Base-by-base conservation (phyloP, 2,888 invertebrate species). In the Hanleya hanleyi region DNA sequence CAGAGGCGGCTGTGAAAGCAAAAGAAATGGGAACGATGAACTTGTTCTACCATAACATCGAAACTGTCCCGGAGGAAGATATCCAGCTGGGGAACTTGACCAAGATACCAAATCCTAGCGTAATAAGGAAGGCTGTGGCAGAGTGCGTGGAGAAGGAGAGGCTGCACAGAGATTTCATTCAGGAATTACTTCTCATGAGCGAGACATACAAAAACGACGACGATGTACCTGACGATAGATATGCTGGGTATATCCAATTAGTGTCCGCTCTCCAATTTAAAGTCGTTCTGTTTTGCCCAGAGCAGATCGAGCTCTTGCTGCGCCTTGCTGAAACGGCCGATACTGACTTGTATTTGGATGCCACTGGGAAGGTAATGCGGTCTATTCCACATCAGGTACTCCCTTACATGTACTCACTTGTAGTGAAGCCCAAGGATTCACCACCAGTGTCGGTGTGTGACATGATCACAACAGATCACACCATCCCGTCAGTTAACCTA, bases 381-480 rank as follows among this genome's bases (percentile, higher is more conserved):
- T 49, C 50, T 26, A 61, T 73, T 33, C 35, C 66, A 26, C 36
- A 35, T 0, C 70, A 70, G 57, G 65, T 51, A 32, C 32, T 66
- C 12, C 67, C 74, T 29, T 74, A 61, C 33, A 36, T 74, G 37
- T 74, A 70, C 61, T 67, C 67, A 32, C 6, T 70, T 18, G 74
- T 74, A 12, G 67, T 70, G 12, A 74, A 70, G 36, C 74, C 73
- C 12, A 4, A 29, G 32, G 50, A 70, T 12, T 32, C 47, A 9
- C 50, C 70, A 22, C 51, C 73, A 18, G 67, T 76, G 3, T 67
- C 67, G n/a, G 67, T 67, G n/a, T 38, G 47, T 26, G 67, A 37
- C 47, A 67, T 67, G 67, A 15, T 67, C 18, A 67, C 67, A n/a
- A 67, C 67, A n/a, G 67, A 67, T 29, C 67, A 67, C 67, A 67